Evolutionary conservation across 1,140 invertebrate genomes (phyloP), one percentile per base, ranked within the genome.

Genomic region (Tachypleus tridentatus): DNA sequence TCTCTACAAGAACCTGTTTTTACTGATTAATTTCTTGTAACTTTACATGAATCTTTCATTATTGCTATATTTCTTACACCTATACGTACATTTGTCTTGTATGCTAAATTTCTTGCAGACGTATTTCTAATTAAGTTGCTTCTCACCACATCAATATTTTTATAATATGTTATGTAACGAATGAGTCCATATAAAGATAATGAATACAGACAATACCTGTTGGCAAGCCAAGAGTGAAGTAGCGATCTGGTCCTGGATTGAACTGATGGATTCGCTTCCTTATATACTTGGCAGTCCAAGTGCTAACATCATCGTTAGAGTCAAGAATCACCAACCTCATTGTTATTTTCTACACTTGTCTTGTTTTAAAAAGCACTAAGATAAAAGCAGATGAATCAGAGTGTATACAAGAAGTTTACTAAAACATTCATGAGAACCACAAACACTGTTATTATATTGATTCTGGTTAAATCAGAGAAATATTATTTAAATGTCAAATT

Each of bases 211-310:
- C 51, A 60, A 67, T 79, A 89, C 91, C 97, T 74, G 97, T 99
- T 63, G 97, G 97, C 68, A 99, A 79, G 7, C 97, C 97, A 63
- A 99, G 80, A 52, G 94, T 92, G 81, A 98, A 98, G 78, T 85
- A 93, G 74, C 84, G 88, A 62, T 89, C 83, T 51, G 89, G 85
- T 60, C 86, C 85, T 7, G 95, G 90, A 57, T 88, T 83, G 76
- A 94, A 98, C 72, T 95, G 87, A 69, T 88, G 85, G 72, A 99
- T 97, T 74, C 87, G 83, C 77, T 95, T 94, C 70, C 89, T 82
- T 64, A 99, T 91, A 82, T 98, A 97, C 74, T 89, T 90, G 51
- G 97, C 97, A 61, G 95, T 87, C 92, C 94, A 99, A 72, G 91
- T 87, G 60, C 90, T 85, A 57, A 98, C 95, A 71, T 86, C 78